Base-by-base conservation (phyloP, 2,888 invertebrate genomes). In the Allygus modestus region DNA sequence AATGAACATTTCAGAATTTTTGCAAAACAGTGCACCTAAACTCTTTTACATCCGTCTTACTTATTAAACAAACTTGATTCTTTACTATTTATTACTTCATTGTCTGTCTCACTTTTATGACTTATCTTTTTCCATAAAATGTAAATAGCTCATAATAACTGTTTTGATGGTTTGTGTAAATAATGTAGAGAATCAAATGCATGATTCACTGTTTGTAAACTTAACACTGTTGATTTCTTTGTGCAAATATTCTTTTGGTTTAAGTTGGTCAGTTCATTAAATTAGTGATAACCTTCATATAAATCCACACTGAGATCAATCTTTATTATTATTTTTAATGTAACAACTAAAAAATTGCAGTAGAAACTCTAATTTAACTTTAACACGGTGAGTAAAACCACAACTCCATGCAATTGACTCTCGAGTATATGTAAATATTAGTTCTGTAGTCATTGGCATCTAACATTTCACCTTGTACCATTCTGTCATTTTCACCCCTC, bases 401-500 rank as follows among this genome's bases (percentile, higher is more conserved):
- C 20, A 54, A 54, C 15, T 28, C 31, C 65, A 65, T 65, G 65
- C 65, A 65, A 20, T 65, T 65, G 65, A 31, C 65, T 65, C 65
- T 65, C 65, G 31, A 15, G 17, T 65, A 15, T 15, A 28, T 65
- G 65, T 65, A 31, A 28, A 58, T 58, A 58, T 58, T 46, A 17
- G 11, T 73, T 20, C 20, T 73, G 73, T 20, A 4, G 5, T 41
- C 41, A 46, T 51, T 31, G 28, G 20, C 37, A 43, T 77, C 26
- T 75, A 75, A 75, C 73, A 75, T 26, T 2, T 82, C 75, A 83
- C 26, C 79, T 65, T 79, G 51, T 77, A 54, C 43, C 69, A 65
- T 37, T 11, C 84, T 84, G 84, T 83, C 75, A 83, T 77, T 65
- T 84, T 69, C 73, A 69, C 58, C 41, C 46, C 75, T 75, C 61